Evolutionary conservation across 1,140 invertebrate genomes (phyloP), one percentile per base, ranked within the genome.

Genomic region (Bathynomus jamesi): DNA sequence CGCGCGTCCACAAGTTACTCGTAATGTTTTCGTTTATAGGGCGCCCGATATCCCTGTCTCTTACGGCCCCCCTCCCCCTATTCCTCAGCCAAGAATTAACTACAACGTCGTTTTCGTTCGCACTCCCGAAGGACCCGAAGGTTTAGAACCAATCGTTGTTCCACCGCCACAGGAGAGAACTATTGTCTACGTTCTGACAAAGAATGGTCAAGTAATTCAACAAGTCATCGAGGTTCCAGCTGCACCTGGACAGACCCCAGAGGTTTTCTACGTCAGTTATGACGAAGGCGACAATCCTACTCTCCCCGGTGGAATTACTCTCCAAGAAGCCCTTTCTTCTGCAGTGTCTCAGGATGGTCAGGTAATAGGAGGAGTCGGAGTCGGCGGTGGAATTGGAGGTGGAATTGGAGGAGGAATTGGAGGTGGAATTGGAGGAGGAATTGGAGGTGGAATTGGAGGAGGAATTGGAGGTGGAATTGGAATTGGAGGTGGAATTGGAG

Each of bases 21-120:
- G 65, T 27, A 67, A 67, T 46, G 60, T 67, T 40, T 67, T 46
- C 65, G 65, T 67, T 40, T 67, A 46, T 67, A 46, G 31, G 27
- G 65, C 65, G n/a, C 75, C 75, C 24, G n/a, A 29, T 24, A 27
- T 64, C 61, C 28, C 61, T 4, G 25, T 71, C 2, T 65, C 62
- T 21, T 27, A 68, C n/a, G 65, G 69, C 25, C 75, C 72, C 24
- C 21, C n/a, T n/a, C n/a, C n/a, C n/a, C n/a, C n/a, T n/a, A n/a
- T n/a, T n/a, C n/a, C n/a, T n/a, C n/a, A n/a, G 64, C 75, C 75
- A 2, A 67, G 66, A 46, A 28, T 76, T 4, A 61, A 76, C 64
- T 70, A 76, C 61, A 76, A 76, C 66, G 63, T 73, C 27, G 31
- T 76, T 25, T 76, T 76, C 75, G 72, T 76, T 67, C 75, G n/a